Evolutionary conservation across 2,888 invertebrate genomes (phyloP), one percentile per base, ranked within the genome.

Genomic region (Nymphalis c-album): DNA sequence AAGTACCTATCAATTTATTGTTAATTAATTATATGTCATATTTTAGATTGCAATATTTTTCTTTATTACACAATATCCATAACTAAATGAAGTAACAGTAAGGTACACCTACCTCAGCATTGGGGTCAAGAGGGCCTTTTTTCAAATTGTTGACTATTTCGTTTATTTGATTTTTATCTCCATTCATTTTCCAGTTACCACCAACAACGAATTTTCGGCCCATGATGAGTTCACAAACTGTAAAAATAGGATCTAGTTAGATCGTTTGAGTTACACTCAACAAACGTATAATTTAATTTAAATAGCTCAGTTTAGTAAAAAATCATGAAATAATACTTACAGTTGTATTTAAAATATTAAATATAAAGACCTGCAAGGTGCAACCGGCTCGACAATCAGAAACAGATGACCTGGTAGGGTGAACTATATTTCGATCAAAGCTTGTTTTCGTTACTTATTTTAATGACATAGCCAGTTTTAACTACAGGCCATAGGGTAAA

Each of bases 181-280:
- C 99, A 85, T 99, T 99, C 99, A 99, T 98, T 92, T 99, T 99
- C 99, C 99, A 99, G 93, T 99, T 99, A 65, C 99, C 99, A 77
- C 99, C 99, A 82, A 99, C 99, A 83, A 98, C 98, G 91, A 99
- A 99, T 94, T 97, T 98, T 78, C 99, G 95, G 69, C 91, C 90
- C 95, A 96, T 96, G 79, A 87, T 74, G 68, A 26, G 57, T 58
- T 69, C 72, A 71, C 68, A 61, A 62, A 61, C 74, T 73, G 67
- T 40, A 55, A 31, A 7, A 20, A 20, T 31, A 55, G 2, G 31
- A 26, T 22, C 7, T 17, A 1, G n/a, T 26, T 40, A 40, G 13
- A 40, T 40, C 13, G 4, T 4, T 31, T 50, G 50, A 50, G 18
- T 20, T 50, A 50, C 20, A 13, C 20, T 13, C 3, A 13, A 13